A percentile compares a stretch with the other conserved stretches of the same genome.
Conservation (phyloP, 1,140 invertebrate genomes). For the Archivesica marissinica region DNA sequence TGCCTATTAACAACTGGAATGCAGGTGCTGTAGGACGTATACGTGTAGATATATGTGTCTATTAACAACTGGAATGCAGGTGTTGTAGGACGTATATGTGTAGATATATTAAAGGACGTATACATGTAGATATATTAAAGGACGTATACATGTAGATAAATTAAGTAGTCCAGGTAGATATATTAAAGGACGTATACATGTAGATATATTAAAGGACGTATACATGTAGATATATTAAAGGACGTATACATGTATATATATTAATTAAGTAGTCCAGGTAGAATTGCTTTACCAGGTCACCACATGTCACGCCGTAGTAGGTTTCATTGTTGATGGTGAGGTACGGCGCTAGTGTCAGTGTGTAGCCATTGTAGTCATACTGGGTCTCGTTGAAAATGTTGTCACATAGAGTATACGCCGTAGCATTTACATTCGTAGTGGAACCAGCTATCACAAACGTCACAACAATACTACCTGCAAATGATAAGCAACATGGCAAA, state of each 20-base stretch:
- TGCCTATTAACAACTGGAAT: neutral
- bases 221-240: too few species aligned
- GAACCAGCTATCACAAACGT: slow-evolving; percentile 30
- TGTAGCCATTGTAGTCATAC: slow-evolving; percentile 33
- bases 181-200: too few species aligned
- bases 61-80: neutral
- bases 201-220: too few species aligned
- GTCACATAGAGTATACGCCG: slow-evolving; percentile 46
- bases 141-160: neutral
- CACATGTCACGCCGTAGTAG: slow-evolving; percentile 48
- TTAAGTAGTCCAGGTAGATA: neutral
- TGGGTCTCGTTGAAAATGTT: slow-evolving; percentile 19
- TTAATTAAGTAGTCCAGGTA: neutral
- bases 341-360: slow-evolving; percentile 18
- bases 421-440: slow-evolving; percentile 3
- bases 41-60: too few species aligned
- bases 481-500: too few species aligned
- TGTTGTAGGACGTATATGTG: neutral
- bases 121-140: neutral
- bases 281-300: neutral
- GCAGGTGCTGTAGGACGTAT: too few species aligned
- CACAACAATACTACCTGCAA: slow-evolving; percentile 48
- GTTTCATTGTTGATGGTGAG: slow-evolving; percentile 37
- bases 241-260: too few species aligned
- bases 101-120: too few species aligned